These are phyloP conservation scores for Epizoanthus rinbou DNA, from an alignment of 92 coral and sea anemone species.

Conservation along the genomic window DNA sequence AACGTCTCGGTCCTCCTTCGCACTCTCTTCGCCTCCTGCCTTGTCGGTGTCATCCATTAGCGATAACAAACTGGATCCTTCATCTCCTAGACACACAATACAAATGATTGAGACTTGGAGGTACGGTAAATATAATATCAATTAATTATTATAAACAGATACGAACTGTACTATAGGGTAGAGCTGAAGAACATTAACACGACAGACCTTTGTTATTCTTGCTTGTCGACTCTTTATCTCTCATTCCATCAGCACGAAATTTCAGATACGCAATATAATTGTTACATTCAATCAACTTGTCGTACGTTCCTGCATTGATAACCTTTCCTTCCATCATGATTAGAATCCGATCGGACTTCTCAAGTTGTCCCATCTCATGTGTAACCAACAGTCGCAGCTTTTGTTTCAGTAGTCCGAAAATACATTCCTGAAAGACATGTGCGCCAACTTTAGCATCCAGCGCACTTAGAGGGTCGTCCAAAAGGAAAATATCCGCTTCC, in stretches of 20 bases:
- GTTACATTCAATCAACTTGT: not conserved
- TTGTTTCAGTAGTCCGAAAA: conserved; percentile 3
- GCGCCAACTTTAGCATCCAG: conserved; percentile 44
- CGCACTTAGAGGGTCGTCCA: conserved; percentile 49
- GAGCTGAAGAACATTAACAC: not conserved
- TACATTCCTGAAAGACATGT: conserved; percentile 25
- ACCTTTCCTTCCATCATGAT: conserved; percentile 1
- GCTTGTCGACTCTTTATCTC: not conserved
- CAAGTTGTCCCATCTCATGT: not conserved
- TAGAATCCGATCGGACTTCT: not conserved
- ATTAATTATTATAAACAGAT: too few relatives aligned
- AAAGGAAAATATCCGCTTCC: conserved; percentile 30
- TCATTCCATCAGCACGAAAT: not conserved
- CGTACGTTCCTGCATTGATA: not conserved
- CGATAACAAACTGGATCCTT: too few relatives aligned
- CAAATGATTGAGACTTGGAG: too few relatives aligned
- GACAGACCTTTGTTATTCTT: not conserved
- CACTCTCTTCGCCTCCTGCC: too few relatives aligned
- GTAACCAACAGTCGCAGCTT: conserved; percentile 16
- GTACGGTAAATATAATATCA: too few relatives aligned
- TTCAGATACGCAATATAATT: not conserved
- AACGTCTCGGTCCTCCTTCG: too few relatives aligned
- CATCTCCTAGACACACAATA: too few relatives aligned
- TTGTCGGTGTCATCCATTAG: too few relatives aligned
- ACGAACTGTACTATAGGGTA: too few relatives aligned